Base-by-base conservation (phyloP, 2,797 vertebrate species). In the Pogoniulus pusillus region DNA sequence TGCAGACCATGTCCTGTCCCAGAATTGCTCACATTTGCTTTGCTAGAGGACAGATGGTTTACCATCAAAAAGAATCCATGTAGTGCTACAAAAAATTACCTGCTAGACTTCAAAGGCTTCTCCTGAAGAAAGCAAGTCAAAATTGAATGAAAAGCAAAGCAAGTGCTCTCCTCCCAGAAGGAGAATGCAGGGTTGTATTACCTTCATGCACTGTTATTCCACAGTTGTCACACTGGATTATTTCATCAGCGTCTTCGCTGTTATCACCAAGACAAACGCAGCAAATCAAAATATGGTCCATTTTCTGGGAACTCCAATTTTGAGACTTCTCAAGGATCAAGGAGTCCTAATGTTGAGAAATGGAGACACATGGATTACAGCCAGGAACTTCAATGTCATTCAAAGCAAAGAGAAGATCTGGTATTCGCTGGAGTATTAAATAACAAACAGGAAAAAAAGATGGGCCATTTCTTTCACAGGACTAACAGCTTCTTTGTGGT, bases 151-250 rank as follows among this genome's bases (percentile, higher is more conserved):
- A 72, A 88, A 57, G 39, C 51, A 87, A 93, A 62, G 16, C 20
- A 74, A 7, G 68, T 13, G 34, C n/a, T 71, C 79, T 90, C 62
- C 7, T 85, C 47, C 34, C 6, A 13, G 39, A 90, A 75, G 5
- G 43, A 82, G 8, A 93, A 87, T 49, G 63, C 86, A 66, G 58
- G 30, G 47, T 5, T 93, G 68, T 73, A 87, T 97, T 98, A 99
- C 99, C 99, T 99, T 99, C 99, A 34, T 99, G 99, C 74, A 99
- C 99, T 9, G 99, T 99, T 95, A 99, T 99, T 58, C 99, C 99
- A 93, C 99, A 99, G 97, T 99, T 99, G 97, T 99, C 99, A 97
- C 99, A 99, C 93, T 99, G 99, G 96, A 99, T 99, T 97, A 99
- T 99, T 97, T 99, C 99, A 95, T 99, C 99, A 39, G 99, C 98